These are phyloP conservation scores for Eubasilissa regina DNA, from an alignment of 1,140 invertebrate species.

Conservation along the genomic window DNA sequence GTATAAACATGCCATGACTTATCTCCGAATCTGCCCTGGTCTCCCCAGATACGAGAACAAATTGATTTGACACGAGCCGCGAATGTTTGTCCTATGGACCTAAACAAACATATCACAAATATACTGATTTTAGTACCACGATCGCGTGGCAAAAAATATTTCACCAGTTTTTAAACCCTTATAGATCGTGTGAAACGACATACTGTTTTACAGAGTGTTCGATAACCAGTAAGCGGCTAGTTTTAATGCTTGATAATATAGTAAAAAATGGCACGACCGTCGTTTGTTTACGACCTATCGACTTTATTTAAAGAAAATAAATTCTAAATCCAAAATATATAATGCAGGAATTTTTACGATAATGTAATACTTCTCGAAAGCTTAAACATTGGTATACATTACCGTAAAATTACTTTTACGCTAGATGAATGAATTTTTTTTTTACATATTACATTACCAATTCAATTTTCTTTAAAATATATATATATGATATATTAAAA, in stretches of 20 bases:
- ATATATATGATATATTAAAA: too few relatives aligned
- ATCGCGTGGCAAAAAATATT: slow-evolving; percentile 25
- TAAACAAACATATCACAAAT: slow-evolving; percentile 31
- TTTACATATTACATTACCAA: too few relatives aligned
- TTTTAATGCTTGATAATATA: neutral
- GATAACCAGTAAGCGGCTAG: neutral
- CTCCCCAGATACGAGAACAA: slow-evolving; percentile 23
- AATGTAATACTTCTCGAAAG: too few relatives aligned
- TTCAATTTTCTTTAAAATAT: too few relatives aligned
- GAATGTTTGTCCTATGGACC: neutral
- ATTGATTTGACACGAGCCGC: slow-evolving; percentile 39
- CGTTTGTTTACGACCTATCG: neutral
- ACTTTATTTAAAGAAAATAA: slow-evolving; percentile 2
- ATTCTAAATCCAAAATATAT: neutral
- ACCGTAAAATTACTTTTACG: too few relatives aligned
- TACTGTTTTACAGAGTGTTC: slow-evolving; percentile 11
- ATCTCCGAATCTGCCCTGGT: slow-evolving; percentile 24
- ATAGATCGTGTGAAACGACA: neutral
- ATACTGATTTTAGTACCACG: neutral
- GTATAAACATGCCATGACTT: slow-evolving; percentile 13
- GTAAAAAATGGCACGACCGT: neutral
- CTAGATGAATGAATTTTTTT: too few relatives aligned
- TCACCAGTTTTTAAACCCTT: neutral
- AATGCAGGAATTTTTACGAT: too few relatives aligned
- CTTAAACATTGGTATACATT: too few relatives aligned